Conservation (phyloP, 2,888 invertebrate genomes). For the Cheilosia scutellata region DNA sequence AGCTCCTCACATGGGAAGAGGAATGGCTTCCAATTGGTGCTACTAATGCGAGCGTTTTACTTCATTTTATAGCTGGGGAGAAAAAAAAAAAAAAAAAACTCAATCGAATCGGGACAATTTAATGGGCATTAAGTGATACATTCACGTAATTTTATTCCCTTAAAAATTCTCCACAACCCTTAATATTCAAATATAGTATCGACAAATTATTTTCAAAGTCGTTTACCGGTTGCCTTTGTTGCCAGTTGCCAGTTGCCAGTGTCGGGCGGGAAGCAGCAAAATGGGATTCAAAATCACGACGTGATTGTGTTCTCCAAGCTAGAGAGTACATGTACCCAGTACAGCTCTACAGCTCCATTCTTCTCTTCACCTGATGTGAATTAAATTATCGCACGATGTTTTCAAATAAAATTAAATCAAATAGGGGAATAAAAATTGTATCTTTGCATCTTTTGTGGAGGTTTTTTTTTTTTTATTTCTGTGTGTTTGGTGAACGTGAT, state of each 20-base stretch:
- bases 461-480: conserved; percentile 25
- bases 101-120: conserved; percentile 72
- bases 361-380: conserved; percentile 72
- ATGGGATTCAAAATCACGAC: conserved; percentile 63
- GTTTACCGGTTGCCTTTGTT: conserved; percentile 40
- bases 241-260: background rate
- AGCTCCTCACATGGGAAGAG: conserved; percentile 57
- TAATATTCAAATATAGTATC: conserved; percentile 65
- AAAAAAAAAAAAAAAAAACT: conserved; percentile 25
- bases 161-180: conserved; percentile 21
- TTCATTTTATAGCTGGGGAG: conserved; percentile 31
- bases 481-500: conserved; percentile 52
- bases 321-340: background rate
- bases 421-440: conserved; percentile 59
- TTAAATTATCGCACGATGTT: conserved; percentile 75
- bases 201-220: conserved; percentile 72
- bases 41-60: conserved; percentile 70
- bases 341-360: conserved; percentile 54
- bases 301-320: conserved; percentile 55
- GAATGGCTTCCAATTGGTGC: conserved; percentile 71
- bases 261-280: background rate
- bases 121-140: conserved; percentile 74
- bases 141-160: conserved; percentile 72
- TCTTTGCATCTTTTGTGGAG: conserved; percentile 28
- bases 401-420: conserved; percentile 75